A percentile compares a stretch with the other conserved stretches of the same genome.
Conservation (phyloP, 2,888 invertebrate genomes). For the Hypolimnas misippus region DNA sequence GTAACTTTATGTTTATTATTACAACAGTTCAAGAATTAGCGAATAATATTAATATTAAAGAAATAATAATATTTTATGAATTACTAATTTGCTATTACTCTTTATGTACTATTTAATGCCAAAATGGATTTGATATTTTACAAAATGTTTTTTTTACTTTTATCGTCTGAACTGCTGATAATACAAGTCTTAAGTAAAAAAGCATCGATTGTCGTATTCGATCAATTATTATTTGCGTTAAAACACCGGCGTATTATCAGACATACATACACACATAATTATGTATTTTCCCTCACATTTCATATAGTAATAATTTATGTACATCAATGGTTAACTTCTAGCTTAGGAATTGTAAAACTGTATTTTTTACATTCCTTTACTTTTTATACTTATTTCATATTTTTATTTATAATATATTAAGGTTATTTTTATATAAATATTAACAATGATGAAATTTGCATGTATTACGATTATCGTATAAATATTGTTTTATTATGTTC, state of each 20-base stretch:
- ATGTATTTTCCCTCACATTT: background rate
- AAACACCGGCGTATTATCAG: background rate
- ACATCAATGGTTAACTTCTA: conserved; percentile 28
- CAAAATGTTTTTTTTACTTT: background rate
- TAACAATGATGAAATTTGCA: conserved; percentile 15
- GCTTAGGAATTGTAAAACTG: conserved; percentile 37
- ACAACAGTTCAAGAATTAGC: background rate
- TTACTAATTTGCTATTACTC: conserved; percentile 24
- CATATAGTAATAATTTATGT: conserved; percentile 9
- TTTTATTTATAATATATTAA: conserved; percentile 23
- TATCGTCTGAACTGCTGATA: background rate
- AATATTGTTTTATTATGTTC: conserved; percentile 5
- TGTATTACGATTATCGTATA: conserved; percentile 5
- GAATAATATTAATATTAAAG: conserved; percentile 4
- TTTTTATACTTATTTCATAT: conserved; percentile 32
- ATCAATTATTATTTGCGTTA: background rate
- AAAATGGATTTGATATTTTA: conserved; percentile 21
- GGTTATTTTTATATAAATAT: conserved; percentile 25
- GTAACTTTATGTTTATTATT: background rate
- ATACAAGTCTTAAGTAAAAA: background rate
- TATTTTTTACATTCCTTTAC: conserved; percentile 35
- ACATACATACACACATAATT: too few relatives aligned
- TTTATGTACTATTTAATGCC: conserved; percentile 21
- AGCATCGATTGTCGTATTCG: background rate
- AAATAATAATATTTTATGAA: conserved; percentile 15